Base-by-base conservation (phyloP, 1,140 invertebrate genomes). In the Gonioctena quinquepunctata region DNA sequence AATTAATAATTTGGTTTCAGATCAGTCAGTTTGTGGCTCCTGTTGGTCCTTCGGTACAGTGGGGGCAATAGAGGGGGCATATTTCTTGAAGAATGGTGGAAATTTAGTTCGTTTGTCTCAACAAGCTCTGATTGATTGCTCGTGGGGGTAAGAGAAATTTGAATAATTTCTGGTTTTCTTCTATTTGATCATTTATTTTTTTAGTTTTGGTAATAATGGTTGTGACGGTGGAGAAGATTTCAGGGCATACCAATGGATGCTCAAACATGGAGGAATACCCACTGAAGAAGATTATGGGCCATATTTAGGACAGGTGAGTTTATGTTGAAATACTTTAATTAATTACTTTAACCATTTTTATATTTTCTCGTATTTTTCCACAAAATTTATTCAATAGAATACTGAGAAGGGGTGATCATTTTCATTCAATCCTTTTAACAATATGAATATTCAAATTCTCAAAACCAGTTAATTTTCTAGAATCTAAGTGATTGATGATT, bases 21-120 rank as follows among this genome's bases (percentile, higher is more conserved):
- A 97, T 89, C 95, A 98, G 86, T 95, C 93, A 0, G 94, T 98
- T 62, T 99, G 97, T 85, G 96, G 96, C 2, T 97, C 95, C 7
- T 99, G 96, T 80, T 98, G 96, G 96, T 94, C 93, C 79, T 98
- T 98, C 86, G 96, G 96, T 42, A 97, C 96, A 0, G 92, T 94
- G 69, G 96, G 96, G 16, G 89, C 95, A 0, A 89, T 99, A 61
- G 97, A 99, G 86, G 96, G 96, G 6, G 94, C 95, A 0, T 91
- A 92, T 79, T 98, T 96, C 81, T 81, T 95, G 22, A 92, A 95
- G 82, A 93, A 91, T 74, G 90, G 93, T 28, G 89, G 91, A 1
- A 89, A 93, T 77, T 85, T 96, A 66, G 87, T 94, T 1, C 85
- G 93, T 16, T 87, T 98, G 11, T 96, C 94, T 3, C 93, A 96